Evolutionary conservation across 2,113 vertebrate species (phyloP).

Genomic region (Cairina moschata): DNA sequence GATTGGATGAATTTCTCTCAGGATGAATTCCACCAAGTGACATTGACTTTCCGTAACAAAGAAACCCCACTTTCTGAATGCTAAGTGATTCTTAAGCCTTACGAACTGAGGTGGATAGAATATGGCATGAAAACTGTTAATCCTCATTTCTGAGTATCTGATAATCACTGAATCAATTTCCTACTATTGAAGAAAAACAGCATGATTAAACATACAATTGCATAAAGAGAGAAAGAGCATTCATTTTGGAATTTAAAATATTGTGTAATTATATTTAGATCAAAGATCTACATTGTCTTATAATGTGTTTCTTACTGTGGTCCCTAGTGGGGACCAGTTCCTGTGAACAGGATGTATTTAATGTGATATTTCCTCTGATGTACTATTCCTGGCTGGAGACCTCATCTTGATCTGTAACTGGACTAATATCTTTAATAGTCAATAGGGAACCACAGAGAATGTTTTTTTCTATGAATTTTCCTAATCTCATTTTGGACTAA

Average conservation of each 20-base stretch:
- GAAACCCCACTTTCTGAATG: background rate
- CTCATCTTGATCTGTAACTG: background rate
- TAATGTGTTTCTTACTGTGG: accelerated
- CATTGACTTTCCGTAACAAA: background rate
- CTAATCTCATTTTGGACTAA: background rate
- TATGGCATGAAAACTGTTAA: background rate
- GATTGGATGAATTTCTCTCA: background rate
- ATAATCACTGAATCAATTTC: background rate
- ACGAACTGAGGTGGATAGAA: background rate
- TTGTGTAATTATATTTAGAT: background rate
- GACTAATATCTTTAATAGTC: background rate
- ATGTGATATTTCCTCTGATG: background rate
- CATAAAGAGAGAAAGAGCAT: background rate
- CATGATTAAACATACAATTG: background rate
- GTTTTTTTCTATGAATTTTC: background rate
- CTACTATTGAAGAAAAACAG: background rate
- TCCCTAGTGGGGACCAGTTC: background rate
- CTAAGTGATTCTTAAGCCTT: background rate
- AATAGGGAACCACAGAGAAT: background rate
- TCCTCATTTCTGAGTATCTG: background rate
- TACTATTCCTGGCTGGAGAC: background rate
- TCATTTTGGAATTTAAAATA: background rate
- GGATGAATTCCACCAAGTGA: background rate
- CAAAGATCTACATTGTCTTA: background rate
- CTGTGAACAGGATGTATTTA: background rate